Conservation (phyloP, 2,113 vertebrate genomes). For the Ursus arctos region DNA sequence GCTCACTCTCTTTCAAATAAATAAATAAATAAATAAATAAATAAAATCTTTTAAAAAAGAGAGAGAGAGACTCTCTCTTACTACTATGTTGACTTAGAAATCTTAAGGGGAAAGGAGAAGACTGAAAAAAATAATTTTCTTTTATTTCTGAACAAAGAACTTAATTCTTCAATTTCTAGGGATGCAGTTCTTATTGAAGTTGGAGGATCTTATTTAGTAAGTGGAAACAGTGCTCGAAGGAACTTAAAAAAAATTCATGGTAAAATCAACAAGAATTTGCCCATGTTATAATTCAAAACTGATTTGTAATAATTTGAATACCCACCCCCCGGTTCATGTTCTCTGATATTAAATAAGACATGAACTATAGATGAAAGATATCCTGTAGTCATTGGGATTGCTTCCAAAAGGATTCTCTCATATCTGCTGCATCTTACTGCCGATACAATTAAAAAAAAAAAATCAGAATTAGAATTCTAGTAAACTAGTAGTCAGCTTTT, state of each 20-base stretch:
- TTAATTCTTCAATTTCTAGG: not conserved
- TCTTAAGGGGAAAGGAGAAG: slow-evolving; percentile 37
- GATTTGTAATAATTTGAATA: not conserved
- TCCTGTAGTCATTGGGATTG: not conserved
- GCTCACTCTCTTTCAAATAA: too few species aligned
- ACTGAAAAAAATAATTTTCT: slow-evolving; percentile 19
- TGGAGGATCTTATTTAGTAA: slow-evolving; percentile 13
- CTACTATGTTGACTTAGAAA: not conserved
- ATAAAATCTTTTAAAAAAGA: not conserved
- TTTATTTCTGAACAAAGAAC: slow-evolving; percentile 38
- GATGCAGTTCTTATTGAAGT: not conserved
- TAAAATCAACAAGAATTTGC: slow-evolving; percentile 9
- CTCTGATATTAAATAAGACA: slow-evolving; percentile 25
- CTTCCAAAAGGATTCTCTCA: not conserved
- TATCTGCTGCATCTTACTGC: not conserved
- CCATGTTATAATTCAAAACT: slow-evolving; percentile 26
- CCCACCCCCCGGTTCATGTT: not conserved
- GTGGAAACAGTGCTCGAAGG: not conserved
- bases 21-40: too few species aligned
- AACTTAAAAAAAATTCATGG: slow-evolving; percentile 28
- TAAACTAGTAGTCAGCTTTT: not conserved
- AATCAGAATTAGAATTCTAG: not conserved
- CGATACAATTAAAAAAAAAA: not conserved
- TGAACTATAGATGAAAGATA: not conserved
- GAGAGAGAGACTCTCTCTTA: not conserved